Percentiles rank a stretch among this genome's conserved stretches.
Evolutionary conservation across 2,888 invertebrate species (phyloP).

Genomic region (Punctoribates punctum): DNA sequence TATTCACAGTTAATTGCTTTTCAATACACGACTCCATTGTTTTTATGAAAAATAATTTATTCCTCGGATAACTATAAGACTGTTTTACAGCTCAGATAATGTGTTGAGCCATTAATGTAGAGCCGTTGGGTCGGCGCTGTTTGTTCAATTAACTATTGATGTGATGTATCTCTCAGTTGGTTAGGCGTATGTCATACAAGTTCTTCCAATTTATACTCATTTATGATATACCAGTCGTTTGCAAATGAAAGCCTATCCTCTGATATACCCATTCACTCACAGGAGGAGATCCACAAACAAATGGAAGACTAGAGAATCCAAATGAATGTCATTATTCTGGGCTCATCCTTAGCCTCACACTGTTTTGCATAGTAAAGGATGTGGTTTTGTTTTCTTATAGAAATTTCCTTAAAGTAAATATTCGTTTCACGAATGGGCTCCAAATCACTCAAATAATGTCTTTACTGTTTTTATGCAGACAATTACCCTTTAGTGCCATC

Average conservation of each 20-base stretch:
- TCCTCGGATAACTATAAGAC: no score
- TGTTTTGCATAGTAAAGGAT: no score
- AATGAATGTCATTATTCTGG: no score
- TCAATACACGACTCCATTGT: no score
- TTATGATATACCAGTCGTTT: neutral
- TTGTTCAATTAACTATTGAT: neutral
- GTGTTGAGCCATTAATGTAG: no score
- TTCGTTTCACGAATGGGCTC: neutral
- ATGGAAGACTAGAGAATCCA: no score
- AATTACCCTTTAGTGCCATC: neutral
- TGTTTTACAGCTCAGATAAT: no score
- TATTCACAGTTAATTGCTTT: no score
- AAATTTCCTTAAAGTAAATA: neutral
- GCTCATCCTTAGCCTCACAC: no score
- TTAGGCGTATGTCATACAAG: neutral
- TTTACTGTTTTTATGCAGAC: neutral
- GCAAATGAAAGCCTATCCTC: neutral
- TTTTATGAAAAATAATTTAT: no score
- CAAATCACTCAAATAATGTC: neutral
- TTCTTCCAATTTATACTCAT: neutral
- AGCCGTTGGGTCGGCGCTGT: neutral
- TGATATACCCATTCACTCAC: no score
- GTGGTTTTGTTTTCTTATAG: neutral
- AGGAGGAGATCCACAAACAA: no score
- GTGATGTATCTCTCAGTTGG: neutral